Percentiles rank a stretch among this genome's conserved stretches.
Conservation (phyloP, 2,113 vertebrate species). For the Nematolebias whitei region DNA sequence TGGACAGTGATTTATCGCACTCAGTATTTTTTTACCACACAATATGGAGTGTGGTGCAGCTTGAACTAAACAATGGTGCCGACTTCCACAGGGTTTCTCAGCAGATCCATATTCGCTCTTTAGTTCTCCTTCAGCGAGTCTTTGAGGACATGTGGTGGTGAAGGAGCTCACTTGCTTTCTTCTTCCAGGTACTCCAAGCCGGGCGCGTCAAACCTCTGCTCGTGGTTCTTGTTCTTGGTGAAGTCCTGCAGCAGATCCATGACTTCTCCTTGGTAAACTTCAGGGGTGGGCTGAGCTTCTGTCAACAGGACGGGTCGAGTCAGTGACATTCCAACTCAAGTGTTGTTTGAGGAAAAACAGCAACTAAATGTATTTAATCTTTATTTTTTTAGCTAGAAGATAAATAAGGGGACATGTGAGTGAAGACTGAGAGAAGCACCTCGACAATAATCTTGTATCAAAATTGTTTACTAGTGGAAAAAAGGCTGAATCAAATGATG, state of each 20-base stretch:
- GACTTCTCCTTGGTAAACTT: slow-evolving; percentile 77
- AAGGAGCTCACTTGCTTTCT: slow-evolving; percentile 52
- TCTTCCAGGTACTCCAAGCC: slow-evolving; percentile 81
- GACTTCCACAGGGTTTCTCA: neutral
- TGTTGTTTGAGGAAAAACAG: too few species aligned
- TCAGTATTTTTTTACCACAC: slow-evolving; percentile 5
- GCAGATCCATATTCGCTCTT: slow-evolving; percentile 2
- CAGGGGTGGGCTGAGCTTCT: slow-evolving; percentile 79
- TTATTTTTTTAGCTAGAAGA: too few species aligned
- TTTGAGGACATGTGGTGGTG: slow-evolving; percentile 51
- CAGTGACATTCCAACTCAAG: neutral
- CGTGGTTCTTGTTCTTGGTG: slow-evolving; percentile 88
- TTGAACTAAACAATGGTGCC: neutral
- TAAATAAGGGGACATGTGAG: too few species aligned
- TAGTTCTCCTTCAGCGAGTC: slow-evolving; percentile 54
- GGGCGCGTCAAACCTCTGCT: slow-evolving; percentile 79
- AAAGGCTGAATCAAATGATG: too few species aligned
- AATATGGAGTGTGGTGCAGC: slow-evolving; percentile 8
- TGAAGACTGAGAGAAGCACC: too few species aligned
- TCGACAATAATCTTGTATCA: too few species aligned
- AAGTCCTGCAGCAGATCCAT: slow-evolving; percentile 92
- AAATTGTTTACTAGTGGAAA: too few species aligned
- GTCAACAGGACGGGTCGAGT: neutral
- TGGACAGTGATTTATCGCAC: neutral
- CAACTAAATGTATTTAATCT: too few species aligned